phyloP scores from a whole-genome alignment of 2,888 invertebrate species.

The Sinopyrophorus schimmeli region DNA sequence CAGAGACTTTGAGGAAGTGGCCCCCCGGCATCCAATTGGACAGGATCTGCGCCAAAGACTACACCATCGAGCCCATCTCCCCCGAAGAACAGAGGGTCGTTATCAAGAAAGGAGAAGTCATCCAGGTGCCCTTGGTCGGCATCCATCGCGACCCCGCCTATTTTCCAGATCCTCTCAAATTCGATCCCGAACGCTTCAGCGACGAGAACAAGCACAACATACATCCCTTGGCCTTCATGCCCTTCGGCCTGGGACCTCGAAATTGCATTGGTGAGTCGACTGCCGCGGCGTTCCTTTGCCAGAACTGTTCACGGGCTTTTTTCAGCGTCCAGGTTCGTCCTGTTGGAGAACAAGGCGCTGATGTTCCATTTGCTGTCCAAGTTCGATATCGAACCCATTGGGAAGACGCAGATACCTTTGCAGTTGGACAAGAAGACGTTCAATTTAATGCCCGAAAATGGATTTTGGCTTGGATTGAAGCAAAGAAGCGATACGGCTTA shows the following conservation, averaged over 20 bases:
- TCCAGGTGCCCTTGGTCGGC: conserved; percentile 50
- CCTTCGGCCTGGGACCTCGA: conserved; percentile 56
- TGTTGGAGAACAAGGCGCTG: conserved; percentile 43
- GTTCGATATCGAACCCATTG: conserved; percentile 42
- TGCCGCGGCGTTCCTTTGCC: conserved; percentile 42
- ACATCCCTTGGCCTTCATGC: conserved; percentile 50
- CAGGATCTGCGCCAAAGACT: conserved; percentile 58
- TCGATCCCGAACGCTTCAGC: conserved; percentile 56
- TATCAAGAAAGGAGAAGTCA: conserved; percentile 40
- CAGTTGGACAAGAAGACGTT: conserved; percentile 22
- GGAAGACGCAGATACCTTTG: conserved; percentile 43
- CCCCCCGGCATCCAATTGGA: conserved; percentile 54
- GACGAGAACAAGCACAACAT: conserved; percentile 52
- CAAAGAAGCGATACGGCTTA: no score
- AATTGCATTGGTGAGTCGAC: conserved; percentile 48
- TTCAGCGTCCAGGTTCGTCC: conserved; percentile 43
- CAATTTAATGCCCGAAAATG: conserved; percentile 31
- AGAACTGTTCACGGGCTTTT: conserved; percentile 33
- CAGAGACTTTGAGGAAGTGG: conserved; percentile 58
- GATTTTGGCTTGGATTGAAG: conserved; percentile 37
- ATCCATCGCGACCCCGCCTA: conserved; percentile 54
- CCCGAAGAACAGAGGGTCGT: conserved; percentile 33
- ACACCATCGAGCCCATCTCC: conserved; percentile 44
- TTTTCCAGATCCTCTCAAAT: conserved; percentile 55
- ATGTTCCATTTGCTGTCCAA: conserved; percentile 40